Evolutionary conservation across 1,140 invertebrate species (phyloP).

Genomic region (Drusus annulatus): DNA sequence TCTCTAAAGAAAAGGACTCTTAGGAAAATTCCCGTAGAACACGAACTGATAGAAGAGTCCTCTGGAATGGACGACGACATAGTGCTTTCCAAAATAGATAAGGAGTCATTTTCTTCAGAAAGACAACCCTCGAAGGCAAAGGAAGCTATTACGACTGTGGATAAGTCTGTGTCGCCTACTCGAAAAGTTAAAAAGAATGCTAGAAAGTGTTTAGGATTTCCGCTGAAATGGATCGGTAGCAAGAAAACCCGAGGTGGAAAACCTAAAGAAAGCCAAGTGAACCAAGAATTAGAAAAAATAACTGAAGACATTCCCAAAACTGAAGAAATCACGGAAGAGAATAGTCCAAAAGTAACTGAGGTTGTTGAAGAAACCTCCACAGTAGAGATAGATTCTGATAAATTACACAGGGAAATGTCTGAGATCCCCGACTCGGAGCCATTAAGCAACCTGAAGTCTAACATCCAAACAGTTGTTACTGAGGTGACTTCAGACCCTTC

Average conservation of each 20-base stretch:
- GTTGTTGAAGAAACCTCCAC: no score
- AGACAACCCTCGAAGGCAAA: neutral
- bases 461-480: no score
- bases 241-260: constrained; percentile 47
- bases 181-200: constrained; percentile 42
- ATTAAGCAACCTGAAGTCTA: no score
- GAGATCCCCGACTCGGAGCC: no score
- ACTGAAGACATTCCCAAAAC: no score
- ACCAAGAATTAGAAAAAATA: no score
- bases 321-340: no score
- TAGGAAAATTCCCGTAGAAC: neutral
- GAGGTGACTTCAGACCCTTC: no score
- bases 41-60: neutral
- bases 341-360: no score
- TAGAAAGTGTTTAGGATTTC: constrained; percentile 36
- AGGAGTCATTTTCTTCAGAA: neutral
- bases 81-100: neutral
- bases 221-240: constrained; percentile 50
- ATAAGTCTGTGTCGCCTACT: neutral
- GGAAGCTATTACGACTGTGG: neutral
- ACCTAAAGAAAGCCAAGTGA: no score
- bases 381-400: no score
- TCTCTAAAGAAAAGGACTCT: neutral
- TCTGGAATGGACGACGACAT: neutral
- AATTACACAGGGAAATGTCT: no score